Percentiles rank a stretch among this genome's conserved stretches.
These are phyloP conservation scores for Scarus forsteni DNA, from an alignment of 2,797 vertebrate genomes.

Conservation along the genomic window DNA sequence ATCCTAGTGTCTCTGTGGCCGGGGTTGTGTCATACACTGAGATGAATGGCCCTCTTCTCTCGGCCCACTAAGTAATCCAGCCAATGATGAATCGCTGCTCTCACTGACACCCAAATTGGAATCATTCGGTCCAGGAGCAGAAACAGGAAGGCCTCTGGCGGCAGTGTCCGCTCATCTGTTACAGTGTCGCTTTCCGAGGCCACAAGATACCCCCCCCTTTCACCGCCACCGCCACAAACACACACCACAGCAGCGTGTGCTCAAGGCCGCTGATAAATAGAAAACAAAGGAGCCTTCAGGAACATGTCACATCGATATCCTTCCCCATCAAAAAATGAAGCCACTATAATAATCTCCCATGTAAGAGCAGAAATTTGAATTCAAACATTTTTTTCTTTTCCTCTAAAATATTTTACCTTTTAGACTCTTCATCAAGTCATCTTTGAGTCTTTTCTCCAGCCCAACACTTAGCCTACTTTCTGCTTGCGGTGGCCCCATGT, in stretches of 20 bases:
- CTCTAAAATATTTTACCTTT: background rate
- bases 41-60: slow-evolving; percentile 82
- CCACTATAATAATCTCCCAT: slow-evolving; percentile 26
- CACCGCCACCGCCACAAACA: slow-evolving; percentile 15
- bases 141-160: slow-evolving; percentile 51
- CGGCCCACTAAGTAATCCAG: slow-evolving; percentile 83
- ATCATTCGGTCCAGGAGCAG: slow-evolving; percentile 76
- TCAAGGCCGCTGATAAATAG: slow-evolving; percentile 74
- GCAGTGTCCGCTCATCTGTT: slow-evolving; percentile 79
- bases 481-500: slow-evolving; percentile 32
- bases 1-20: slow-evolving; percentile 68
- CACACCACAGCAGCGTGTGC: slow-evolving; percentile 26
- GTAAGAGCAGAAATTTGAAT: background rate
- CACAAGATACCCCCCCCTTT: slow-evolving; percentile 71
- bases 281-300: slow-evolving; percentile 74
- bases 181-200: slow-evolving; percentile 69
- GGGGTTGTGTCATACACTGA: slow-evolving; percentile 79
- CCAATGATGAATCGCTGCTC: slow-evolving; percentile 81
- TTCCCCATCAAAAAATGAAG: slow-evolving; percentile 38
- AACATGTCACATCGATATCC: slow-evolving; percentile 68
- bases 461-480: slow-evolving; percentile 16
- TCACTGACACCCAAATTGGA: slow-evolving; percentile 83
- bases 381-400: background rate
- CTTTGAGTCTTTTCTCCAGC: background rate
- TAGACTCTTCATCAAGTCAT: background rate